Conservation (phyloP, 2,113 vertebrate genomes). For the Stercorarius parasiticus region DNA sequence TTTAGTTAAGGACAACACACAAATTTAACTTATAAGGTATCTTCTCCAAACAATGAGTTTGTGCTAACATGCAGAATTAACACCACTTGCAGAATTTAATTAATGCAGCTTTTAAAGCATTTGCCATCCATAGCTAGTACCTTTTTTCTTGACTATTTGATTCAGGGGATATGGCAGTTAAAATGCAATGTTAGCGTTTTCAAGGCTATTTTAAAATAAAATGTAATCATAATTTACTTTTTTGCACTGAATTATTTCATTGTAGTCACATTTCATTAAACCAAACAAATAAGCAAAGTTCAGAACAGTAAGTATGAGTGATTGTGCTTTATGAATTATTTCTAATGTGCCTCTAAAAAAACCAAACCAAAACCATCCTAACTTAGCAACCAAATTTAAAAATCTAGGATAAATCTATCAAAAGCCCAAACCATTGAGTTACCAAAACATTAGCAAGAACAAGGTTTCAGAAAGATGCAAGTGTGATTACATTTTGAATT, state of each 20-base stretch:
- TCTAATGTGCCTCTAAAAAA: background rate
- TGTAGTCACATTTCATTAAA: background rate
- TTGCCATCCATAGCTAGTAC: background rate
- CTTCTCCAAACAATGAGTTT: conserved; percentile 8
- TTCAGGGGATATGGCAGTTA: background rate
- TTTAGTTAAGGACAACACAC: conserved; percentile 34
- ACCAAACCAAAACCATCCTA: background rate
- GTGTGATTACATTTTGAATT: background rate
- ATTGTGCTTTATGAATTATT: background rate
- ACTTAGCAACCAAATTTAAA: background rate
- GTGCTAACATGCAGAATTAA: conserved; percentile 30
- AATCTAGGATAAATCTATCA: background rate
- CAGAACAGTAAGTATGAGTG: background rate
- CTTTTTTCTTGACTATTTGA: background rate
- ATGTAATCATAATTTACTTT: background rate
- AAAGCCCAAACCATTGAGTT: background rate
- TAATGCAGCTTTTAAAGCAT: conserved; percentile 5
- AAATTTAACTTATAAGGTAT: background rate
- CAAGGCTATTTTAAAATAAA: conserved; percentile 1
- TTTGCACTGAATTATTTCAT: background rate
- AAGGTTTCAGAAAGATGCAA: background rate
- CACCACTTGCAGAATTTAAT: background rate
- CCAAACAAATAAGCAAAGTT: background rate
- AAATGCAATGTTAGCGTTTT: conserved; percentile 6
- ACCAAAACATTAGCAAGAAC: background rate